These are phyloP conservation scores for Antheraea pernyi DNA, from an alignment of 1,140 invertebrate species.

Conservation along the genomic window DNA sequence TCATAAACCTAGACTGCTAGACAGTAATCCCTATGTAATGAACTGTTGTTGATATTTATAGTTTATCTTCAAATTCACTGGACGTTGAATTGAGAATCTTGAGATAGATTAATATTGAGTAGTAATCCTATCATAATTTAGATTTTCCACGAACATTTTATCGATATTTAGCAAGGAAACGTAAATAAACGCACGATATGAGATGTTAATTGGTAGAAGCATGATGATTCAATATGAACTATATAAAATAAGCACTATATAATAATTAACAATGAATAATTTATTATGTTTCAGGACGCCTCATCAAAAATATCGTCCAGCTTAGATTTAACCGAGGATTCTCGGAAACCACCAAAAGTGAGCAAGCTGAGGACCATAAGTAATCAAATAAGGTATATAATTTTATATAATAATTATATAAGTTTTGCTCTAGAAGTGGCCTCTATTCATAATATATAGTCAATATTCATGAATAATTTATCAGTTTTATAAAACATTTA, in stretches of 20 bases:
- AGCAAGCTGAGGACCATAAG: slow-evolving; percentile 83
- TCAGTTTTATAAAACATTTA: no score
- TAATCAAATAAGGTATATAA: slow-evolving; percentile 83
- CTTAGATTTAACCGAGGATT: slow-evolving; percentile 70
- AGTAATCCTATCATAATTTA: not conserved
- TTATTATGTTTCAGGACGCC: slow-evolving; percentile 66
- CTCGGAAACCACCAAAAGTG: slow-evolving; percentile 79
- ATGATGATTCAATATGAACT: not conserved
- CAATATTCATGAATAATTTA: no score
- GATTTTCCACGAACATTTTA: no score
- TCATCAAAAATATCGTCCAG: slow-evolving; percentile 75
- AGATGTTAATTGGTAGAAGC: not conserved
- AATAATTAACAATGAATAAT: not conserved
- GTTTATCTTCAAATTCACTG: not conserved
- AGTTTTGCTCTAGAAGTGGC: no score
- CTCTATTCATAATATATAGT: no score
- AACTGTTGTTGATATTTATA: not conserved
- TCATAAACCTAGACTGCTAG: not conserved
- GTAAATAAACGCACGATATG: no score
- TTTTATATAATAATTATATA: not conserved
- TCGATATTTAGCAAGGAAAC: no score
- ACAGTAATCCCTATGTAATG: not conserved
- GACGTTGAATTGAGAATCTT: not conserved
- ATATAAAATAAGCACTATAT: not conserved
- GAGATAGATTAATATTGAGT: not conserved